Base-by-base conservation (phyloP, 92 coral and sea anemone genomes). In the Desmophyllum pertusum region DNA sequence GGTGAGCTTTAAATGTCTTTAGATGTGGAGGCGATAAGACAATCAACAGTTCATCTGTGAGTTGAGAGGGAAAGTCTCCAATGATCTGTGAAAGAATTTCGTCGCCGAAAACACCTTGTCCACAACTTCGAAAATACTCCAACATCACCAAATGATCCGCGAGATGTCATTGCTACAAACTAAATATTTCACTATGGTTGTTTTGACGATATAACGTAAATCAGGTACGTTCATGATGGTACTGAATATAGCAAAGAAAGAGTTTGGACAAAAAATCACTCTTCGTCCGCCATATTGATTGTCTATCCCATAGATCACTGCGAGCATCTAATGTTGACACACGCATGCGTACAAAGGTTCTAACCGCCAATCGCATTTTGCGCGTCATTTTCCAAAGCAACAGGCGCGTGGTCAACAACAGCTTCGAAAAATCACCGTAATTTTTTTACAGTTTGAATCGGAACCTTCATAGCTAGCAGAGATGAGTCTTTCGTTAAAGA, bases 401-500 rank as follows among this genome's bases (percentile, higher is more conserved):
- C 90, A 48, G 29, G 76, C 87, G 89, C 86, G 81, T 57, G 85
- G 4, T 42, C 31, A 71, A 53, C 71, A 40, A 30, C 51, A 10
- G 55, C 30, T 13, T 10, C 29, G 45, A 57, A 71, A 64, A 30
- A 29, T 19, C 17, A 19, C 35, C 42, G 37, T 38, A 67, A 23
- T 14, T 42, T 42, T 64, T 65, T 2, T 30, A 17, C 13, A 18
- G 13, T 39, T 70, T 13, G 21, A 19, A 51, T 52, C 53, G 14
- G 10, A 72, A 55, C 29, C 35, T 72, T n/a, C 13, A 67, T 8
- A 15, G 43, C 39, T 6, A 78, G 83, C 27, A 51, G 75, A 70
- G 64, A 96, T 96, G 98, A 96, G 98, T 94, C 87, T 96, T 37
- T 85, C 95, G 62, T 76, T 96, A 70, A 94, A 95, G 88, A 91